phyloP scores from a whole-genome alignment of 2,113 vertebrate genomes.

The Pristiophorus japonicus region DNA sequence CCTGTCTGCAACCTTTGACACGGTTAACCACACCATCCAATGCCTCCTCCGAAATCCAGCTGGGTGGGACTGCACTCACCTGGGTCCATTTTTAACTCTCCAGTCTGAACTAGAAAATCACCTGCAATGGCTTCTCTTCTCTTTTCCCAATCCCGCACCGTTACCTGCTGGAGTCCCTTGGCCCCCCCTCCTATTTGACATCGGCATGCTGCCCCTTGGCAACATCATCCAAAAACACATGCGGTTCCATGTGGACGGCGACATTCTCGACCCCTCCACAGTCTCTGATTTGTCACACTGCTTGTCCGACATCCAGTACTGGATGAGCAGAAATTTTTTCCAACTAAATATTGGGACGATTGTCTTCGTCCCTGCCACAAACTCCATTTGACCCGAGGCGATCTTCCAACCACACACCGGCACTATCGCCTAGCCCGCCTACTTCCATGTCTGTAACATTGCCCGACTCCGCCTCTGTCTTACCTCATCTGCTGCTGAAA shows the following conservation, averaged over 20 bases:
- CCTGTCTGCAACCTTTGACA: background rate
- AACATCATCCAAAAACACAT: background rate
- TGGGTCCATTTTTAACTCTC: background rate
- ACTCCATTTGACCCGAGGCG: background rate
- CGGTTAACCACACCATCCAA: background rate
- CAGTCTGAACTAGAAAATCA: background rate
- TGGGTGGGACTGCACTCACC: background rate
- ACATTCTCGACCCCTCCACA: background rate
- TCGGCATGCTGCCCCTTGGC: background rate
- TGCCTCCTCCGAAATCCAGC: background rate
- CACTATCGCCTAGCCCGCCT: background rate
- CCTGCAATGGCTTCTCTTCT: background rate
- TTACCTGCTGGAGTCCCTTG: background rate
- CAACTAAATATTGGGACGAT: background rate
- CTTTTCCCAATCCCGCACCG: background rate
- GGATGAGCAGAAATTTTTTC: background rate
- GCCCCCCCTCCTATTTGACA: background rate
- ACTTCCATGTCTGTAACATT: background rate
- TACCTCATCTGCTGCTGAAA: background rate
- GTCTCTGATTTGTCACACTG: background rate
- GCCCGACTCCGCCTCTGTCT: background rate
- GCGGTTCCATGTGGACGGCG: background rate
- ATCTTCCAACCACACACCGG: background rate
- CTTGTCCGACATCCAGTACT: background rate
- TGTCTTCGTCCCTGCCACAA: too few relatives aligned